phyloP scores from a whole-genome alignment of 2,113 vertebrate species.

The Plectropomus leopardus region DNA sequence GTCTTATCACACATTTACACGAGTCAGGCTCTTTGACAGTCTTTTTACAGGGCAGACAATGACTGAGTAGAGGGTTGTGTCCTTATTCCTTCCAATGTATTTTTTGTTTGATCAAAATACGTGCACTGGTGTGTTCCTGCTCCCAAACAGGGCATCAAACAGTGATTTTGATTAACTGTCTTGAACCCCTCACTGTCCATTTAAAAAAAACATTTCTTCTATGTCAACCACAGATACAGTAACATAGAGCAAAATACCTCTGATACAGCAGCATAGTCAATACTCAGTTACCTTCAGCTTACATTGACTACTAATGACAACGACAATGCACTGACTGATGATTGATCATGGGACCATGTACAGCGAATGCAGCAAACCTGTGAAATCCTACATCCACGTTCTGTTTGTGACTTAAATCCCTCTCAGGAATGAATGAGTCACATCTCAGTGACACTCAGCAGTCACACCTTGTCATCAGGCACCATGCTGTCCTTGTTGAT shows the following conservation, averaged over 20 bases:
- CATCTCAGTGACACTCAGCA: not conserved
- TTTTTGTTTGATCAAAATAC: conserved; percentile 28
- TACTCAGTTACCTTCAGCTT: conserved; percentile 40
- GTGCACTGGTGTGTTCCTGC: conserved; percentile 49
- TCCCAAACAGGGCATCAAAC: conserved; percentile 15
- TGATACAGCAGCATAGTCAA: conserved; percentile 69
- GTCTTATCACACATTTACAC: conserved; percentile 55
- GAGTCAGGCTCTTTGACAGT: conserved; percentile 15
- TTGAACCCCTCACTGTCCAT: conserved; percentile 1
- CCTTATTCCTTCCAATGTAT: conserved; percentile 3
- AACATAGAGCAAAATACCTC: conserved; percentile 49
- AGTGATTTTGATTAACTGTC: conserved; percentile 17
- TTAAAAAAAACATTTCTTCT: conserved; percentile 3
- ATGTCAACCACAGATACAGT: conserved; percentile 42
- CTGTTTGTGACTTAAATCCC: conserved; percentile 27
- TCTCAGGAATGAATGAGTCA: conserved; percentile 20
- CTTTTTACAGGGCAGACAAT: conserved; percentile 39
- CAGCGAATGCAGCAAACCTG: conserved; percentile 40
- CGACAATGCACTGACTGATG: conserved; percentile 54
- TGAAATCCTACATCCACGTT: conserved; percentile 20
- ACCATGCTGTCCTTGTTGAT: conserved; percentile 36
- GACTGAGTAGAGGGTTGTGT: conserved; percentile 12
- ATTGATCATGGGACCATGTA: conserved; percentile 47
- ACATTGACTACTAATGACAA: conserved; percentile 54
- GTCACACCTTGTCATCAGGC: conserved; percentile 71